Evolutionary conservation across 2,888 invertebrate genomes (phyloP).

Genomic region (Aporophyla lueneburgensis): DNA sequence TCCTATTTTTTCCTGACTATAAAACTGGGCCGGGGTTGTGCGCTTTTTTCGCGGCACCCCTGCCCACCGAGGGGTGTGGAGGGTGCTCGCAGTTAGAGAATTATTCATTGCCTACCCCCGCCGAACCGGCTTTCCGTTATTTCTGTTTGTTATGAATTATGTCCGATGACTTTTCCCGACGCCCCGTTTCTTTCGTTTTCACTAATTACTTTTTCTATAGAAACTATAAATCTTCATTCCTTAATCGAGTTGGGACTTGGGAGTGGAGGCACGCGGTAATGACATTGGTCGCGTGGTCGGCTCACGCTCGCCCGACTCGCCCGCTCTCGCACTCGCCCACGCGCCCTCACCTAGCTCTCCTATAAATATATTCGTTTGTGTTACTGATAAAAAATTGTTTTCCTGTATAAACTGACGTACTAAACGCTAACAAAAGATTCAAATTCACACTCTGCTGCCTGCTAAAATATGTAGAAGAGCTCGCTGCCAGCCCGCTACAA

Average conservation of each 20-base stretch:
- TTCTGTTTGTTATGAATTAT: conserved; percentile 91
- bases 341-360: conserved; percentile 45
- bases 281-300: conserved; percentile 55
- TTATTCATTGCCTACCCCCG: conserved; percentile 91
- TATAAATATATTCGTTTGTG: conserved; percentile 71
- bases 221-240: conserved; percentile 84
- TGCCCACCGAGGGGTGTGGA: conserved; percentile 76
- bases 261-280: conserved; percentile 62
- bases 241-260: conserved; percentile 67
- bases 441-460: conserved; percentile 90
- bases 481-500: conserved; percentile 88
- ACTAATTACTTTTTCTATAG: conserved; percentile 89
- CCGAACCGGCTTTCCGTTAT: conserved; percentile 90
- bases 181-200: conserved; percentile 87
- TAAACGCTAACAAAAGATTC: conserved; percentile 90
- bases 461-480: conserved; percentile 90
- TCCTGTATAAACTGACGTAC: conserved; percentile 82
- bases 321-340: conserved; percentile 8
- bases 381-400: conserved; percentile 79
- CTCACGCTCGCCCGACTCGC: conserved; percentile 32
- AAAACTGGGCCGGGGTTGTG: conserved; percentile 88
- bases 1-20: conserved; percentile 90
- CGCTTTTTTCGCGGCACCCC: conserved; percentile 88
- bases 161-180: conserved; percentile 89
- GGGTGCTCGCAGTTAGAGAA: conserved; percentile 90